phyloP scores from a whole-genome alignment of 2,888 invertebrate genomes.

The Mesochorus sp. region DNA sequence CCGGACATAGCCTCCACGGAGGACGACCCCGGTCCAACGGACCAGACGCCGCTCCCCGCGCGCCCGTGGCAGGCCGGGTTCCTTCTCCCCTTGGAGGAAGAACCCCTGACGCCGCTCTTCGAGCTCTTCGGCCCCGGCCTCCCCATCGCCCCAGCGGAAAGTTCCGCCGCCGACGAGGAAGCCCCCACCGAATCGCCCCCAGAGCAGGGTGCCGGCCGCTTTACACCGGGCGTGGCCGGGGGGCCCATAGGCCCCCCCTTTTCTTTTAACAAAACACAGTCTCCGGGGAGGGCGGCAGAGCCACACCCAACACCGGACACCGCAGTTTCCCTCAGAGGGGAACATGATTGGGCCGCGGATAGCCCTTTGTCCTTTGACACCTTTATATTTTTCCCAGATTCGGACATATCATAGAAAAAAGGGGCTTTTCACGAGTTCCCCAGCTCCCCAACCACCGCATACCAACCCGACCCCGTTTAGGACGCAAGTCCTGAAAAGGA shows the following conservation, averaged over 20 bases:
- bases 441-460: not conserved
- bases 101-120: too few relatives aligned
- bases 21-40: not conserved
- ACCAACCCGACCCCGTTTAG: not conserved
- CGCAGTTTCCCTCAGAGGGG: too few relatives aligned
- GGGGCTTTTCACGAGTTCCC: not conserved
- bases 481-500: not conserved
- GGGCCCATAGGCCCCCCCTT: not conserved
- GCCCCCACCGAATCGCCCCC: not conserved
- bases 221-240: not conserved
- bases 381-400: not conserved
- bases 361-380: not conserved
- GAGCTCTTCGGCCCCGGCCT: not conserved
- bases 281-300: too few relatives aligned
- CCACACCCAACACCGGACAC: not conserved
- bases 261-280: too few relatives aligned
- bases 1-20: not conserved
- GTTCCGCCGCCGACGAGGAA: not conserved
- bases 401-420: not conserved
- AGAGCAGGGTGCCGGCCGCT: not conserved
- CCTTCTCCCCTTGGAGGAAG: too few relatives aligned
- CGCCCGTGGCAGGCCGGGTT: too few relatives aligned
- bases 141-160: too few relatives aligned
- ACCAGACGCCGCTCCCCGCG: too few relatives aligned
- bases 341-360: constrained; percentile 2